These are phyloP conservation scores for Muscina levida DNA, from an alignment of 2,888 invertebrate species.

Conservation along the genomic window DNA sequence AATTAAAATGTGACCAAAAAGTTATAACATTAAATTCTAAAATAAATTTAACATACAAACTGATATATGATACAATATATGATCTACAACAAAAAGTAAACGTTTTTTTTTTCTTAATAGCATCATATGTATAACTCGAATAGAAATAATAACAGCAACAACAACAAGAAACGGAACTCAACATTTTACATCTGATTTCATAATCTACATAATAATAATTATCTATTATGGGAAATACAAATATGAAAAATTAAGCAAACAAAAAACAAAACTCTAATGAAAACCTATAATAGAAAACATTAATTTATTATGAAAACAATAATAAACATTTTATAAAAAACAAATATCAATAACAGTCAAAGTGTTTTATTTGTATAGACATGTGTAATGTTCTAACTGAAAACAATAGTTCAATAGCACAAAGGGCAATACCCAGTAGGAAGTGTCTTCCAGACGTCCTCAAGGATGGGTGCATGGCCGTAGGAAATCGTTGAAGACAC, in stretches of 20 bases:
- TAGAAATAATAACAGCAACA: conserved; percentile 32
- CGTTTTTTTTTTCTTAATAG: conserved; percentile 2
- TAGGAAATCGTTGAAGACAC: no score
- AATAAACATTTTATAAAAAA: conserved; percentile 45
- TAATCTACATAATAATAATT: conserved; percentile 22
- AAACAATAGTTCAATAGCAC: no score
- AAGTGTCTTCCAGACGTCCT: no score
- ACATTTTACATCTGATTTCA: conserved; percentile 42
- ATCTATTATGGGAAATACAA: conserved; percentile 32
- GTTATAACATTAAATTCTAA: conserved; percentile 58
- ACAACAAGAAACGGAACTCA: conserved; percentile 9
- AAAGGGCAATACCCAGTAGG: no score
- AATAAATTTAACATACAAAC: conserved; percentile 23
- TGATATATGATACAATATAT: conserved; percentile 31
- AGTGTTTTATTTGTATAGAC: conserved; percentile 13
- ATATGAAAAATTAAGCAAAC: no score
- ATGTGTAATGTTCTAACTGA: not conserved
- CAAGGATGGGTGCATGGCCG: no score
- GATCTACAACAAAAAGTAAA: conserved; percentile 29
- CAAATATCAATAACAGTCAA: not conserved
- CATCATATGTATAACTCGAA: conserved; percentile 35
- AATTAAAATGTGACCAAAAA: conserved; percentile 61
- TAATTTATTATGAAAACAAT: conserved; percentile 8
- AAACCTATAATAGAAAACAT: conserved; percentile 28
- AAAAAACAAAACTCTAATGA: conserved; percentile 11